Evolutionary conservation across 1,140 invertebrate genomes (phyloP).

Genomic region (Charaxes varanes): DNA sequence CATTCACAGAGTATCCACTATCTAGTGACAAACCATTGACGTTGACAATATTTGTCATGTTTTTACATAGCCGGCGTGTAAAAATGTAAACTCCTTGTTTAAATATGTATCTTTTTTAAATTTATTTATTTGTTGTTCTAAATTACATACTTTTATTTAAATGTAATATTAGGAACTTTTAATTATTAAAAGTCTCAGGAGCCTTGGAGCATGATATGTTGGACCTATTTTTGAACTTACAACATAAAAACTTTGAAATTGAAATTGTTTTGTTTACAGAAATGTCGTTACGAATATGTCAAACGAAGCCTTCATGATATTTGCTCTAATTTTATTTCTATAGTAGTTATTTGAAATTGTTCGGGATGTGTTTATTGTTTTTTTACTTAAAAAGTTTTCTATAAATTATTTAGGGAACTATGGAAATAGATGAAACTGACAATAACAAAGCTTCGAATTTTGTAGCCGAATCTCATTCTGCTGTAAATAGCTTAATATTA

Average conservation of each 20-base stretch:
- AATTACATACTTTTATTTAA: too few species aligned
- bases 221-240: too few species aligned
- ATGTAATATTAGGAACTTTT: too few species aligned
- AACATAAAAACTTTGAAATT: constrained; percentile 5
- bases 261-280: constrained; percentile 19
- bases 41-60: too few species aligned
- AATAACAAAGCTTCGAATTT: constrained; percentile 8
- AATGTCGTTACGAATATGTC: constrained; percentile 14
- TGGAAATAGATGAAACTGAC: constrained; percentile 20
- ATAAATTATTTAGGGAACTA: constrained; percentile 14
- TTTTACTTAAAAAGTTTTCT: constrained; percentile 2
- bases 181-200: too few species aligned
- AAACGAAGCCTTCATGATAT: constrained; percentile 6
- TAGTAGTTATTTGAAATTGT: constrained; percentile 13
- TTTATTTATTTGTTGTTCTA: too few species aligned
- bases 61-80: too few species aligned
- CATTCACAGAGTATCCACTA: too few species aligned
- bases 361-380: constrained; percentile 7
- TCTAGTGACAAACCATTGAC: too few species aligned
- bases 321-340: constrained; percentile 7
- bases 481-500: constrained; percentile 54
- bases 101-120: too few species aligned
- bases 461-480: constrained; percentile 30
- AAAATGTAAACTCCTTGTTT: too few species aligned
- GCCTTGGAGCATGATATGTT: too few species aligned